Evolutionary conservation across 2,113 vertebrate genomes (phyloP).

Genomic region (Calyptomena viridis): DNA sequence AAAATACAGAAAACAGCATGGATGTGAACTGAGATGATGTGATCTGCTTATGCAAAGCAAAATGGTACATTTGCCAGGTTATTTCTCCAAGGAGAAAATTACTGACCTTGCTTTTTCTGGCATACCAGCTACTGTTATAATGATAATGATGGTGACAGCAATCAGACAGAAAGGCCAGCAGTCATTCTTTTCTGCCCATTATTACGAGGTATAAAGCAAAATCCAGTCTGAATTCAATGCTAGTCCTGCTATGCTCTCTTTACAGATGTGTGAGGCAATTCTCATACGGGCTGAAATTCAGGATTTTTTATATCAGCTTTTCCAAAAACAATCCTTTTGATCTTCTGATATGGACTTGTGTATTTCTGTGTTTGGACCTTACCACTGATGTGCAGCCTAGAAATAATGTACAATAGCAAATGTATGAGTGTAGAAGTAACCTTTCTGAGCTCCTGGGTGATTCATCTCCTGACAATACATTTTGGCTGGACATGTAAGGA

Average conservation of each 20-base stretch:
- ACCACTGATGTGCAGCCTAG: background rate
- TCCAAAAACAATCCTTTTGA: background rate
- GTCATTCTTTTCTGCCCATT: slow-evolving; percentile 56
- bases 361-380: background rate
- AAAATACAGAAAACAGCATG: background rate
- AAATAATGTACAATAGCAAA: background rate
- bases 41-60: slow-evolving; percentile 25
- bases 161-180: slow-evolving; percentile 35
- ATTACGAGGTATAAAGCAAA: slow-evolving; percentile 50
- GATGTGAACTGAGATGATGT: background rate
- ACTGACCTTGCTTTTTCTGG: slow-evolving; percentile 59
- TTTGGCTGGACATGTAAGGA: slow-evolving; percentile 13
- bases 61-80: slow-evolving; percentile 32
- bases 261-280: background rate
- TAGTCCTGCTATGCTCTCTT: background rate
- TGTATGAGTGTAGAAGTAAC: background rate
- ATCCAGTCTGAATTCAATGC: background rate
- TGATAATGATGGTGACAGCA: slow-evolving; percentile 42
- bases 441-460: background rate
- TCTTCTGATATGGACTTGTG: background rate
- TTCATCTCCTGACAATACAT: slow-evolving; percentile 4
- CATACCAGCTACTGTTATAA: slow-evolving; percentile 3
- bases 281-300: background rate
- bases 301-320: background rate
- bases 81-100: slow-evolving; percentile 37